phyloP scores from a whole-genome alignment of 2,888 invertebrate genomes.

The Phyllotreta cruciferae region DNA sequence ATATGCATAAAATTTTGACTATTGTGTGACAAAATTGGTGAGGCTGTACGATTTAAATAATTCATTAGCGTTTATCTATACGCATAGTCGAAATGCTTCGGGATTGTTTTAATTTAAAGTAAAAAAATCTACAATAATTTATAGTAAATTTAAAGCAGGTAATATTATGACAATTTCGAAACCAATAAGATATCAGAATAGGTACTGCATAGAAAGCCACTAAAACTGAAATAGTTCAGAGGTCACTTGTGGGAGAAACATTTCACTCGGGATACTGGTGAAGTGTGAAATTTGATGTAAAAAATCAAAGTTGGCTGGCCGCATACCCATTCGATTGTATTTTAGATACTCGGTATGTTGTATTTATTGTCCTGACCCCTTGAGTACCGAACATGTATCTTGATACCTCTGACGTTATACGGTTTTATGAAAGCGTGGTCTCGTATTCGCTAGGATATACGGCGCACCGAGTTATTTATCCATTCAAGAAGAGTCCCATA shows the following conservation, averaged over 20 bases:
- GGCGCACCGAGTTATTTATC: too few species aligned
- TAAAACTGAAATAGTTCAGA: constrained; percentile 35
- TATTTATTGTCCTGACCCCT: constrained; percentile 45
- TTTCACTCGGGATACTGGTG: constrained; percentile 45
- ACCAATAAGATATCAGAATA: too few species aligned
- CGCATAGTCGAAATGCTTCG: too few species aligned
- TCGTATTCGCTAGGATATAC: constrained; percentile 10
- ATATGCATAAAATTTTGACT: constrained; percentile 13
- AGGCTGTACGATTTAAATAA: too few species aligned
- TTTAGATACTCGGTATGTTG: constrained; percentile 45
- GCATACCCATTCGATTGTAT: constrained; percentile 43
- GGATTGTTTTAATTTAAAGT: too few species aligned
- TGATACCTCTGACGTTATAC: constrained; percentile 36
- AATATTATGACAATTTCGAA: too few species aligned
- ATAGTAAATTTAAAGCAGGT: too few species aligned
- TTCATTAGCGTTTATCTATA: too few species aligned
- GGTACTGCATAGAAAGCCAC: too few species aligned
- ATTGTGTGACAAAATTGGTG: too few species aligned
- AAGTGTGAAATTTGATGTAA: constrained; percentile 48
- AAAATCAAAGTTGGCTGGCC: constrained; percentile 38
- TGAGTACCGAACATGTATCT: constrained; percentile 41
- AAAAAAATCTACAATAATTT: too few species aligned
- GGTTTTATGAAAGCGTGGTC: constrained; percentile 23
- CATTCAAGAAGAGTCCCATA: too few species aligned
- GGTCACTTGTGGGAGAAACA: constrained; percentile 48